Percentiles rank a stretch among this genome's conserved stretches.
Evolutionary conservation across 1,140 invertebrate genomes (phyloP).

Genomic region (Oedothorax gibbosus): DNA sequence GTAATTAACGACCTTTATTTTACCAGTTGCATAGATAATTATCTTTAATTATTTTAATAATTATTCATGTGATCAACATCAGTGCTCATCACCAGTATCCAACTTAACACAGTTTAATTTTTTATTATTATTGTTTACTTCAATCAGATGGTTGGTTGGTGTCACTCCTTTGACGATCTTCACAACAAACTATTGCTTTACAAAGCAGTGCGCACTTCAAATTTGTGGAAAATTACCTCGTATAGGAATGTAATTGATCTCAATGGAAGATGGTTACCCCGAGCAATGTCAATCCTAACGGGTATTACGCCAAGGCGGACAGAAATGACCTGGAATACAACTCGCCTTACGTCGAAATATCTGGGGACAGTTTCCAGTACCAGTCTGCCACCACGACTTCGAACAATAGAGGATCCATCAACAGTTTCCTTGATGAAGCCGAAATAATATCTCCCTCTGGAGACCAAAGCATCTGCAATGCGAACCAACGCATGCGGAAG

Average conservation of each 20-base stretch:
- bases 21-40: too few relatives aligned
- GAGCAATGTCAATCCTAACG: neutral
- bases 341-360: conserved; percentile 50
- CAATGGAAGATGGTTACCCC: conserved; percentile 6
- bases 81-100: too few relatives aligned
- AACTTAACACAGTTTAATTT: too few relatives aligned
- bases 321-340: neutral
- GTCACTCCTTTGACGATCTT: too few relatives aligned
- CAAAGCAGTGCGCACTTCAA: too few relatives aligned
- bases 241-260: neutral
- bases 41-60: too few relatives aligned
- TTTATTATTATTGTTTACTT: too few relatives aligned
- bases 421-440: conserved; percentile 51
- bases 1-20: too few relatives aligned
- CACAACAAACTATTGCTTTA: too few relatives aligned
- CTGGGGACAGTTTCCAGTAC: neutral
- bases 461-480: neutral
- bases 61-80: too few relatives aligned
- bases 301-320: neutral
- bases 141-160: too few relatives aligned
- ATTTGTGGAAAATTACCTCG: too few relatives aligned
- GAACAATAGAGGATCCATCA: neutral
- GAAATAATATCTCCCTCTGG: conserved; percentile 26
- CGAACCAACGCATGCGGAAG: conserved; percentile 73
- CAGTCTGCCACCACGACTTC: neutral